Conservation (phyloP, 2,888 invertebrate species). For the Aplocera efformata region DNA sequence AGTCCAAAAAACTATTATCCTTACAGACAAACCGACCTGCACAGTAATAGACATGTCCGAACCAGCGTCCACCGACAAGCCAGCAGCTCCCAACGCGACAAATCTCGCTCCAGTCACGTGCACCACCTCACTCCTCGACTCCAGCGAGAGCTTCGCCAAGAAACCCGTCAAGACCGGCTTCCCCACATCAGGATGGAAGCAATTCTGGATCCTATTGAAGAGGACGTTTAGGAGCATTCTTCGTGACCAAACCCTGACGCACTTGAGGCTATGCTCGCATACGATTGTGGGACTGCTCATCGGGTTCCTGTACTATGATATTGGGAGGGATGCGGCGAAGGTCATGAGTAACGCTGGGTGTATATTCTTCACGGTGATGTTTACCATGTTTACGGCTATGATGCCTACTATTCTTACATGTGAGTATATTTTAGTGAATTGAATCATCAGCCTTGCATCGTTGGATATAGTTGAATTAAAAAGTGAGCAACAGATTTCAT, state of each 20-base stretch:
- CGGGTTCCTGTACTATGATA: constrained; percentile 95
- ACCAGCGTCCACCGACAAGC: constrained; percentile 60
- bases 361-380: constrained; percentile 97
- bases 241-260: constrained; percentile 93
- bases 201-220: constrained; percentile 93
- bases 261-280: constrained; percentile 92
- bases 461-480: too few relatives aligned
- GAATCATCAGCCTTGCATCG: too few relatives aligned
- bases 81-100: constrained; percentile 53
- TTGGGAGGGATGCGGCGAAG: constrained; percentile 95
- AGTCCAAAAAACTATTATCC: background rate
- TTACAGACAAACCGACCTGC: constrained; percentile 76
- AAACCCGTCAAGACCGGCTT: constrained; percentile 85
- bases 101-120: constrained; percentile 81
- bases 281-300: constrained; percentile 94
- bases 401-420: constrained; percentile 99
- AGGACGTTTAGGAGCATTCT: constrained; percentile 90
- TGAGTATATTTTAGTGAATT: constrained; percentile 76
- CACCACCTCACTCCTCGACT: constrained; percentile 86
- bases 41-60: constrained; percentile 78
- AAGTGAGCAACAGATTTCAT: too few relatives aligned
- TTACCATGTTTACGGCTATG: constrained; percentile 98
- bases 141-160: constrained; percentile 86
- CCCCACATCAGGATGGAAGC: constrained; percentile 90
- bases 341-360: constrained; percentile 97